Evolutionary conservation across 2,888 invertebrate genomes (phyloP).

Genomic region (Aspidapion aeneum): DNA sequence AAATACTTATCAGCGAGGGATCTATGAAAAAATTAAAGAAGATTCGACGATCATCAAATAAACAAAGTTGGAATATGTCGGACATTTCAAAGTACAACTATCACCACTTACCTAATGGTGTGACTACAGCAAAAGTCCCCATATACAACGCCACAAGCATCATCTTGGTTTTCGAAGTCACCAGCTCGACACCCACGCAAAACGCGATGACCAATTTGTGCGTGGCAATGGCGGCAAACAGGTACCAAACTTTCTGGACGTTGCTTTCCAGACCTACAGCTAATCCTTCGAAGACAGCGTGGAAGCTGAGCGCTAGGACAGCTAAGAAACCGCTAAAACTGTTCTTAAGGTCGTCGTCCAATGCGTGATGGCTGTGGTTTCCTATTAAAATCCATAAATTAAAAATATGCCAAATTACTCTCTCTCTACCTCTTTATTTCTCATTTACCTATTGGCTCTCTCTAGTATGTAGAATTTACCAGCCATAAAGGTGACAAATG

Average conservation of each 20-base stretch:
- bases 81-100: too few relatives aligned
- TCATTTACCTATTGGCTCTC: too few relatives aligned
- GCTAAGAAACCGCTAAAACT: conserved; percentile 62
- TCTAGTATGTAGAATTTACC: too few relatives aligned
- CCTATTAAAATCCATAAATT: too few relatives aligned
- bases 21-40: too few relatives aligned
- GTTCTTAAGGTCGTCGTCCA: conserved; percentile 36
- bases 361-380: conserved; percentile 27
- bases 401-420: too few relatives aligned
- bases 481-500: too few relatives aligned
- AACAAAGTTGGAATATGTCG: too few relatives aligned
- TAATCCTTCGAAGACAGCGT: conserved; percentile 66
- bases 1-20: too few relatives aligned
- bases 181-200: conserved; percentile 63
- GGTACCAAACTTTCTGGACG: conserved; percentile 56
- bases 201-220: conserved; percentile 66
- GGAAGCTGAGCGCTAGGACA: conserved; percentile 63
- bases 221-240: conserved; percentile 62
- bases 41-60: too few relatives aligned
- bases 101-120: conserved; percentile 57
- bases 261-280: conserved; percentile 63
- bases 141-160: conserved; percentile 54
- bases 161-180: conserved; percentile 51
- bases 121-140: conserved; percentile 61
- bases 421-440: too few relatives aligned